A percentile compares a stretch with the other conserved stretches of the same genome.
Conservation (phyloP, 2,113 vertebrate genomes). For the Canis aureus region DNA sequence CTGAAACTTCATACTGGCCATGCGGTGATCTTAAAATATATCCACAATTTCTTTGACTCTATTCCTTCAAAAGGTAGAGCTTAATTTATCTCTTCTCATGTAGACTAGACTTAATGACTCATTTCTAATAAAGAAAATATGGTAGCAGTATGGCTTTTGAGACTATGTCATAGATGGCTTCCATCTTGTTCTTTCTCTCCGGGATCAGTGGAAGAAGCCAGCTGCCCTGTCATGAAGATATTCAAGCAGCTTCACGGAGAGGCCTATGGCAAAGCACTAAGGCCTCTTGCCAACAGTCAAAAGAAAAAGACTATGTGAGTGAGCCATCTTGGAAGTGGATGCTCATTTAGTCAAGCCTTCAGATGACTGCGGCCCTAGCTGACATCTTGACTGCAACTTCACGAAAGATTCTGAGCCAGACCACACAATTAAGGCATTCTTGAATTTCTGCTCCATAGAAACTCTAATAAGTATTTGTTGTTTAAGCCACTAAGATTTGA, state of each 20-base stretch:
- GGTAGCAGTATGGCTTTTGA: not conserved
- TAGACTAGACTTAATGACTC: not conserved
- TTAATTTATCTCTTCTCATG: not conserved
- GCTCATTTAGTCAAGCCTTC: not conserved
- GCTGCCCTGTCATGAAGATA: not conserved
- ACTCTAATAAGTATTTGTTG: constrained; percentile 25
- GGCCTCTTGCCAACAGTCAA: not conserved
- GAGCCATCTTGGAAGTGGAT: not conserved
- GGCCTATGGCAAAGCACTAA: not conserved
- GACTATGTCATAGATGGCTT: not conserved
- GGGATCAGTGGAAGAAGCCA: not conserved
- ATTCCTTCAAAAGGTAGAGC: not conserved
- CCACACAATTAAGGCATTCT: not conserved
- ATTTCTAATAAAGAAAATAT: not conserved
- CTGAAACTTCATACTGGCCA: not conserved
- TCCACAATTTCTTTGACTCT: constrained; percentile 12
- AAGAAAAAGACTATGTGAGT: not conserved
- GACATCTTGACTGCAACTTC: not conserved
- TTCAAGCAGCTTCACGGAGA: not conserved
- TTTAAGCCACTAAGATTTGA: constrained; percentile 16
- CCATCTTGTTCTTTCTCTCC: not conserved
- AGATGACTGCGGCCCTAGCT: not conserved
- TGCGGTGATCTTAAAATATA: constrained; percentile 32
- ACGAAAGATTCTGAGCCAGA: constrained; percentile 7
- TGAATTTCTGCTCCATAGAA: constrained; percentile 12